Evolutionary conservation across 64 coral and sea anemone species (phyloP).

Genomic region (Exaiptasia diaphana): DNA sequence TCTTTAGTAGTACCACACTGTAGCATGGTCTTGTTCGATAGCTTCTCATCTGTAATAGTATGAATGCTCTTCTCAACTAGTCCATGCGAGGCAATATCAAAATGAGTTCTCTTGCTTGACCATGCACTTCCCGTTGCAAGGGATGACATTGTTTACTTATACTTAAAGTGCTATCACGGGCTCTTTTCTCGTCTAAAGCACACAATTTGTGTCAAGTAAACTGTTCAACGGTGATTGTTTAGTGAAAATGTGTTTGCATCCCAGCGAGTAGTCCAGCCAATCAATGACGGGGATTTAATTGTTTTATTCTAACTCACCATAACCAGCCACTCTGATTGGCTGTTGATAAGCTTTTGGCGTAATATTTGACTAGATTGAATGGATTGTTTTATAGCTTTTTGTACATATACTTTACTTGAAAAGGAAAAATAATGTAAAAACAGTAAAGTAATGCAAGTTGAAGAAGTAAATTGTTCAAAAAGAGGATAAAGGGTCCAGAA

Average conservation of each 20-base stretch:
- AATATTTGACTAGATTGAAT: constrained; percentile 93
- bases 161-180: neutral
- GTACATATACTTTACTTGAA: constrained; percentile 25
- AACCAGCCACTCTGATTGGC: constrained; percentile 56
- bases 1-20: no score
- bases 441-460: no score
- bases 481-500: no score
- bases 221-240: constrained; percentile 83
- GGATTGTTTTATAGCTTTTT: constrained; percentile 51
- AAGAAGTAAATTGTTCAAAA: no score
- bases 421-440: neutral
- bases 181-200: constrained; percentile 50
- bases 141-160: neutral
- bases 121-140: neutral
- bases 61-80: neutral
- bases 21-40: no score
- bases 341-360: neutral
- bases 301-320: constrained; percentile 54
- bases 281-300: constrained; percentile 50
- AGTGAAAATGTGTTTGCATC: constrained; percentile 91
- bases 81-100: neutral
- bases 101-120: neutral
- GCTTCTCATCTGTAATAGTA: no score
- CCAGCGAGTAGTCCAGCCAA: constrained; percentile 49
- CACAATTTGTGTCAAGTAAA: constrained; percentile 70